Conservation (phyloP, 2,888 invertebrate species). For the Chydorus sphaericus region DNA sequence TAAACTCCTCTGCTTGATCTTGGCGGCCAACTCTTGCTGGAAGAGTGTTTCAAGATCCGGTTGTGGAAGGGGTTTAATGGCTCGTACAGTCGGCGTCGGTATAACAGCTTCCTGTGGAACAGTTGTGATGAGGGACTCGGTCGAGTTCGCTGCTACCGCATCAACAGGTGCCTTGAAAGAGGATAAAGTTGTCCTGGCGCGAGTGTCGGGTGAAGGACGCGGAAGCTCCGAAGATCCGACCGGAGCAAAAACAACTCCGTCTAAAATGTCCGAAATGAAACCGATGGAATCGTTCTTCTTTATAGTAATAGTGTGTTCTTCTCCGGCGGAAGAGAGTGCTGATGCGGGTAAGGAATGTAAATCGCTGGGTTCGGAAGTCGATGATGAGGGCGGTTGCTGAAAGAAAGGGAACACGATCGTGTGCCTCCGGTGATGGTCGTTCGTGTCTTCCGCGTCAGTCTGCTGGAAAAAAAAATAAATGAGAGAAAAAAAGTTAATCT, state of each 20-base stretch:
- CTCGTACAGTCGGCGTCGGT: background rate
- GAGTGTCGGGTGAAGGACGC: conserved; percentile 7
- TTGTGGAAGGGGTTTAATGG: background rate
- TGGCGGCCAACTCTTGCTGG: background rate
- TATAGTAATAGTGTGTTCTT: too few relatives aligned
- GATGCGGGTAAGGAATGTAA: too few relatives aligned
- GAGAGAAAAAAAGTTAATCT: too few relatives aligned
- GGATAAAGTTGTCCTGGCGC: background rate
- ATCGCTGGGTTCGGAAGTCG: too few relatives aligned
- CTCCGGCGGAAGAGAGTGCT: too few relatives aligned
- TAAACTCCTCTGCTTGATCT: background rate
- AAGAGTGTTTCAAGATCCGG: conserved; percentile 1
- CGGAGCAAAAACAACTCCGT: conserved; percentile 7
- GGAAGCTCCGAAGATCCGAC: conserved; percentile 7
- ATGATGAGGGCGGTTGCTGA: background rate
- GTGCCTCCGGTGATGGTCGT: background rate
- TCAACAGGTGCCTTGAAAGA: background rate
- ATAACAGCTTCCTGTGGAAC: too few relatives aligned
- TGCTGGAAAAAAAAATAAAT: too few relatives aligned
- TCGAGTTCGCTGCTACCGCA: too few relatives aligned
- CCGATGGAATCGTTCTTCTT: background rate
- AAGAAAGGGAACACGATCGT: background rate
- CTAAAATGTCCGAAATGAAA: conserved; percentile 6
- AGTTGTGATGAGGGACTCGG: too few relatives aligned
- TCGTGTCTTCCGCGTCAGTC: background rate